phyloP scores from a whole-genome alignment of 2,888 invertebrate genomes.

The Netelia melanura region DNA sequence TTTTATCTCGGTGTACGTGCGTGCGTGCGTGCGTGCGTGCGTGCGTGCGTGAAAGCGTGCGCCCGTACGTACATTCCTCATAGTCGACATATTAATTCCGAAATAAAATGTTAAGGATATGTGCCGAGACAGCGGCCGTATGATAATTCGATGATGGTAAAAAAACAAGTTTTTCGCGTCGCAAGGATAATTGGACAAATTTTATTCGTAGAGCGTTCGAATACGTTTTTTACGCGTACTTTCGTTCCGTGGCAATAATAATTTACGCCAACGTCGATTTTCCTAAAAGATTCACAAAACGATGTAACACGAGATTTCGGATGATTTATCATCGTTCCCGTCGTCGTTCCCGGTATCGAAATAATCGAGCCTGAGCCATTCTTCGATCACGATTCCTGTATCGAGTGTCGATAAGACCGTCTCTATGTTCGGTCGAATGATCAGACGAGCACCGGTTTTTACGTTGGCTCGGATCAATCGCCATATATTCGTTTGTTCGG shows the following conservation, averaged over 20 bases:
- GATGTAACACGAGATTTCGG: slow-evolving; percentile 69
- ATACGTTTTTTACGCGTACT: too few species aligned
- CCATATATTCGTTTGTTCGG: slow-evolving; percentile 88
- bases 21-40: too few species aligned
- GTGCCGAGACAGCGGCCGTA: too few species aligned
- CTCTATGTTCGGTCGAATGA: slow-evolving; percentile 87
- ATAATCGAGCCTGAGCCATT: slow-evolving; percentile 84
- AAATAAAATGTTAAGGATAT: too few species aligned
- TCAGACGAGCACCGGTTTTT: slow-evolving; percentile 87
- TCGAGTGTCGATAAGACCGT: slow-evolving; percentile 86
- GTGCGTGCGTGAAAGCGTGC: too few species aligned
- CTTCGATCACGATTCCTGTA: slow-evolving; percentile 85
- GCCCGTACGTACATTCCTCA: too few species aligned
- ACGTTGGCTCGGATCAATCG: slow-evolving; percentile 86
- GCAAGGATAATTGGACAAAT: background rate
- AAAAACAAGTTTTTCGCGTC: too few species aligned
- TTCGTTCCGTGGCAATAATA: too few species aligned
- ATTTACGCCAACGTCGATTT: background rate
- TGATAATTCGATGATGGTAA: too few species aligned
- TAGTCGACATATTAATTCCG: too few species aligned
- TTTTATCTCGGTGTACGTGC: too few species aligned
- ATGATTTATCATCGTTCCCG: slow-evolving; percentile 60
- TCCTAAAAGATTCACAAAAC: slow-evolving; percentile 56
- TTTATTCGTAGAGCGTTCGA: background rate
- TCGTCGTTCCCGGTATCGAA: slow-evolving; percentile 34